Base-by-base conservation (phyloP, 2,888 invertebrate genomes). In the Cryptophagus acutangulus region DNA sequence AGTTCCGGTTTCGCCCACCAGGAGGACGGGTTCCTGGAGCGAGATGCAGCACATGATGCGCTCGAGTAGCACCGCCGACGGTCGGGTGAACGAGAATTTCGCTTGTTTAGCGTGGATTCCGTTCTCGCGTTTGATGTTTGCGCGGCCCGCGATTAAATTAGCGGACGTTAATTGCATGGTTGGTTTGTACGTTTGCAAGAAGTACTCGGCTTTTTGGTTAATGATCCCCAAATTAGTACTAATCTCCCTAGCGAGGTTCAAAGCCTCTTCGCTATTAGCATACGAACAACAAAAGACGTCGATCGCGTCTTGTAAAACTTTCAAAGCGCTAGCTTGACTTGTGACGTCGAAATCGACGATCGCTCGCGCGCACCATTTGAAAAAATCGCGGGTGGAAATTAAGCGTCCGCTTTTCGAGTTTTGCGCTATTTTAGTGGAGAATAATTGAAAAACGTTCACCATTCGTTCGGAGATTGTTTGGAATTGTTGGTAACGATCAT, bases 1-100 rank as follows among this genome's bases (percentile, higher is more conserved):
- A 0, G 94, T 95, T 33, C 99, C 99, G 0, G 99, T 99, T 72
- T 99, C 99, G 17, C 99, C 99, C 0, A 97, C 95, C 3, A 99
- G 72, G 3, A 99, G 71, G 1, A 96, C 88, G 0, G 97, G 92
- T 64, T 99, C 97, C 34, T 81, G 80, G 35, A 85, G 78, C 1
- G 73, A 73, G 0, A 96, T 81, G 61, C 91, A 89, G 45, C 87
- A 86, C 13, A 90, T 83, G 36, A 99, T 82, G 15, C 86, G 78
- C 71, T 99, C 99, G 26, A 99, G 69, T 33, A 94, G 74, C 61
- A 84, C 82, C 1, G 84, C 78, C 0, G 91, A 81, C 39, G 84
- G 82, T 20, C 87, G 77, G 0, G 93, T 94, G 58, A 88, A 87
- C 0, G 87, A 90, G 70, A 87, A 92, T 15, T 79, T 82, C 0